Percentiles rank a stretch among this genome's conserved stretches.
These are phyloP conservation scores for Anoura caudifer DNA, from an alignment of 2,113 vertebrate species.

Conservation along the genomic window DNA sequence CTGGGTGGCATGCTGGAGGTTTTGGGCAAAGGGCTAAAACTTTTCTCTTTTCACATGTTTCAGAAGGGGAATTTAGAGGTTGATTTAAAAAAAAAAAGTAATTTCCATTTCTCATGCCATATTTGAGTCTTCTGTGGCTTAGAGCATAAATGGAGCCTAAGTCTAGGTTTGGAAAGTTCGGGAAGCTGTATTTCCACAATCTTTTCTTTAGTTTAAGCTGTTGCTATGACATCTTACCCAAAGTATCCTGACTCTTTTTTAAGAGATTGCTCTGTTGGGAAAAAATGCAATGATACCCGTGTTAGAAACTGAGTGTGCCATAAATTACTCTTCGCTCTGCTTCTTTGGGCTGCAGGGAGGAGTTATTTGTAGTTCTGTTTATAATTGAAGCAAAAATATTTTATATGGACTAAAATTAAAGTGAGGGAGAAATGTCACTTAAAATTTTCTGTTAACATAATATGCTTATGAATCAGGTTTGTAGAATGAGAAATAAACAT, in stretches of 20 bases:
- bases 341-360: neutral
- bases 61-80: neutral
- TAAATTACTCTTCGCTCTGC: neutral
- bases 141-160: slow-evolving; percentile 30
- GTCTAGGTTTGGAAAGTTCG: neutral
- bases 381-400: neutral
- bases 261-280: slow-evolving; percentile 29
- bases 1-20: neutral
- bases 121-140: neutral
- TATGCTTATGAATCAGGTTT: neutral
- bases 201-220: neutral
- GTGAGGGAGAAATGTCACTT: neutral
- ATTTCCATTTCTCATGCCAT: neutral
- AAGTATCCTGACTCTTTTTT: slow-evolving; percentile 13
- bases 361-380: neutral
- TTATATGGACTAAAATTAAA: neutral
- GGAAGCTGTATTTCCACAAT: neutral
- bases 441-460: neutral
- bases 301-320: neutral
- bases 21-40: neutral
- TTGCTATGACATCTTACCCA: slow-evolving; percentile 27
- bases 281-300: neutral
- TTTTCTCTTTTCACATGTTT: neutral
- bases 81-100: neutral
- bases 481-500: neutral